Percentiles rank a stretch among this genome's conserved stretches.
These are phyloP conservation scores for Natator depressus DNA, from an alignment of 2,113 vertebrate genomes.

Conservation along the genomic window DNA sequence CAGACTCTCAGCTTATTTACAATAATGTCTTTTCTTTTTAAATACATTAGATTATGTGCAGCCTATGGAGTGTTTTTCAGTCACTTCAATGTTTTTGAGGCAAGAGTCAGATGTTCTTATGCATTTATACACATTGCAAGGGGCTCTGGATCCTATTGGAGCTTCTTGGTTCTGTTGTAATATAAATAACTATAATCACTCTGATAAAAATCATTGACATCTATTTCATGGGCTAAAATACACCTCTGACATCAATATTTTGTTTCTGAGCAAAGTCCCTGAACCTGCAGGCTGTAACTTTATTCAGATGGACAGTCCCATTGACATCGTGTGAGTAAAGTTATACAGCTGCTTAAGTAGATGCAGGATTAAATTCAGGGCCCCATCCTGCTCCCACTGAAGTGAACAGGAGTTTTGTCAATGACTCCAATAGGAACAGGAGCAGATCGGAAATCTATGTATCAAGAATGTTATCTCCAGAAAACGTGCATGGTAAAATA, in stretches of 20 bases:
- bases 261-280: neutral
- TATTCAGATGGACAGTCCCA: neutral
- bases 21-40: neutral
- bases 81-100: neutral
- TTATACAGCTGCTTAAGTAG: neutral
- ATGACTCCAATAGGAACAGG: neutral
- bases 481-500: neutral
- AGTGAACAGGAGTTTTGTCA: neutral
- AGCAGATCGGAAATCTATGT: neutral
- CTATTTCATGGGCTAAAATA: neutral
- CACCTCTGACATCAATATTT: neutral
- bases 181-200: neutral
- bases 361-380: neutral
- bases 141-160: fast-evolving
- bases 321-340: neutral
- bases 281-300: neutral
- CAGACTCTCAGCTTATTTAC: fast-evolving
- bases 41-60: neutral
- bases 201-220: neutral
- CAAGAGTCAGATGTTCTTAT: fast-evolving
- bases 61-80: neutral
- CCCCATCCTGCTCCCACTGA: neutral
- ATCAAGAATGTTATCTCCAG: neutral
- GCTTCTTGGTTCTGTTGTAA: fast-evolving
- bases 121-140: neutral